Conservation (phyloP, 2,888 invertebrate species). For the Polylopha cassiicola region DNA sequence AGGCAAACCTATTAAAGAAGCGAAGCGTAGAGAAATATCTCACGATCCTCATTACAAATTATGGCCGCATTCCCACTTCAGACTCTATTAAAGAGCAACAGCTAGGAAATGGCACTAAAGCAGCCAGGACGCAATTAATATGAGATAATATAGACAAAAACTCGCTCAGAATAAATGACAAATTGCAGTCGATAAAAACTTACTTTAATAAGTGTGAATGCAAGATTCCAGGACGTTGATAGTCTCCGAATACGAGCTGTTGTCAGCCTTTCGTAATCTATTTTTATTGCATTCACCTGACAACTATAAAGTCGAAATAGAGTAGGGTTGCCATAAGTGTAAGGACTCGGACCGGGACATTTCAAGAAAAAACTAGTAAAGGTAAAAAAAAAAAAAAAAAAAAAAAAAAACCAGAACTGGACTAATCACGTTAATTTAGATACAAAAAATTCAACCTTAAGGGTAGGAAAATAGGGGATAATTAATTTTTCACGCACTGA, state of each 20-base stretch:
- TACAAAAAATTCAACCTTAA: too few relatives aligned
- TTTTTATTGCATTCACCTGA: conserved; percentile 22
- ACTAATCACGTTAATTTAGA: too few relatives aligned
- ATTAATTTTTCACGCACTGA: too few relatives aligned
- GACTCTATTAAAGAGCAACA: conserved; percentile 49
- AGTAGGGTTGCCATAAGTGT: too few relatives aligned
- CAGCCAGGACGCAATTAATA: conserved; percentile 52
- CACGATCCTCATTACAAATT: conserved; percentile 76
- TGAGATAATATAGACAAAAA: conserved; percentile 59
- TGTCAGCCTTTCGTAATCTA: conserved; percentile 22
- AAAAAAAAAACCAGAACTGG: too few relatives aligned
- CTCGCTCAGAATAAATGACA: conserved; percentile 54
- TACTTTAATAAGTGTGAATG: conserved; percentile 33
- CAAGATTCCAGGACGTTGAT: conserved; percentile 27
- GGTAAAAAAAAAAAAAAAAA: too few relatives aligned
- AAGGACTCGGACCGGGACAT: too few relatives aligned
- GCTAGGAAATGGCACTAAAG: conserved; percentile 42
- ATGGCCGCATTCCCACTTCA: conserved; percentile 70
- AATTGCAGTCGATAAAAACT: conserved; percentile 53
- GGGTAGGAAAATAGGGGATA: too few relatives aligned
- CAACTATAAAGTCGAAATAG: too few relatives aligned
- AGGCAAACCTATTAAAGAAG: conserved; percentile 65
- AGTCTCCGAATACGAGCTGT: conserved; percentile 21
- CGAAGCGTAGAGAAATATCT: conserved; percentile 68
- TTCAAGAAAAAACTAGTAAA: too few relatives aligned